Percentiles rank a stretch among this genome's conserved stretches.
Evolutionary conservation across 2,113 vertebrate species (phyloP).

Genomic region (Atherinomorus stipes): DNA sequence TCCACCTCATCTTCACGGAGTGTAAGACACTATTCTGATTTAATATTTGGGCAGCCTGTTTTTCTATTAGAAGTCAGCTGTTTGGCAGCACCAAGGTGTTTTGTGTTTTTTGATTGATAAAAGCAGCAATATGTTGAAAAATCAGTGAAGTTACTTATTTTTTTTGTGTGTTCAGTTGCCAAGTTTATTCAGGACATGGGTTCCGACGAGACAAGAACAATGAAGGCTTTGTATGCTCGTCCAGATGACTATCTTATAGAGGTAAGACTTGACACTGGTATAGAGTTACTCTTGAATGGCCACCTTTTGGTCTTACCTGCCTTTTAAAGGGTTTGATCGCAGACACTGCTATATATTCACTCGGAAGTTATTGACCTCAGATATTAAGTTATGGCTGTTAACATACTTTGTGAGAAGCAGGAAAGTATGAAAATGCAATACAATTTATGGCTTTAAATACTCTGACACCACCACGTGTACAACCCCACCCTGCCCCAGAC

Average conservation of each 20-base stretch:
- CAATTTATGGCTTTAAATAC: too few relatives aligned
- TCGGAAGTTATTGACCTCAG: too few relatives aligned
- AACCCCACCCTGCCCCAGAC: too few relatives aligned
- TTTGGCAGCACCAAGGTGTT: too few relatives aligned
- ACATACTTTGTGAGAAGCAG: too few relatives aligned
- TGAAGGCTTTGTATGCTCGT: slow-evolving; percentile 67
- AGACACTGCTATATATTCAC: too few relatives aligned
- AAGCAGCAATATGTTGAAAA: background rate
- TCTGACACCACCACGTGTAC: too few relatives aligned
- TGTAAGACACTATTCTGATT: slow-evolving; percentile 84
- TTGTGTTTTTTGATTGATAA: background rate
- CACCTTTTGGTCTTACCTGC: background rate
- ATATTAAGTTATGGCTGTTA: too few relatives aligned
- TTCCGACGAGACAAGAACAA: slow-evolving; percentile 65
- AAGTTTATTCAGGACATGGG: slow-evolving; percentile 81
- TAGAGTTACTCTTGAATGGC: background rate
- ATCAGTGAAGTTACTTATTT: background rate
- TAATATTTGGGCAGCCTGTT: too few relatives aligned
- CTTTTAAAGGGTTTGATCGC: too few relatives aligned
- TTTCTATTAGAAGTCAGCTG: background rate
- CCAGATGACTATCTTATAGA: slow-evolving; percentile 54
- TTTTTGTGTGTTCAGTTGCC: slow-evolving; percentile 75
- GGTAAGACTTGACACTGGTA: slow-evolving; percentile 73
- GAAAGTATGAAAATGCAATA: too few relatives aligned
- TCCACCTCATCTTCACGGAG: slow-evolving; percentile 84